A percentile compares a stretch with the other conserved stretches of the same genome.
Conservation (phyloP, 2,113 vertebrate genomes). For the Acanthisitta chloris region DNA sequence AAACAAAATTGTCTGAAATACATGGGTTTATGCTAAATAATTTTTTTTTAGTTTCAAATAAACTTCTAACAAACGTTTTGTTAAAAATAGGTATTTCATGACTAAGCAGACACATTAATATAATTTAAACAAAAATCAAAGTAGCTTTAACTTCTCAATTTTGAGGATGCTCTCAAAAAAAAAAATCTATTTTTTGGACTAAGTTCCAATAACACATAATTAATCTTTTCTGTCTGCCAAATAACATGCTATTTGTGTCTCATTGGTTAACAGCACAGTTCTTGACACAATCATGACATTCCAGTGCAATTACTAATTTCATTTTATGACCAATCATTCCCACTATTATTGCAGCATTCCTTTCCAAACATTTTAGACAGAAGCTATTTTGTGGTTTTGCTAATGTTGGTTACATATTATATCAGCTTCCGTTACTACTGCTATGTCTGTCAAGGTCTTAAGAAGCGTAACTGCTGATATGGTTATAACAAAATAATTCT, state of each 20-base stretch:
- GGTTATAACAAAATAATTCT: background rate
- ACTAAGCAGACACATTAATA: background rate
- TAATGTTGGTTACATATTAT: background rate
- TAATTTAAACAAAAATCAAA: background rate
- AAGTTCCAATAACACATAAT: background rate
- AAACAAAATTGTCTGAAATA: background rate
- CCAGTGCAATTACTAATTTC: background rate
- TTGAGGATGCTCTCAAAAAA: background rate
- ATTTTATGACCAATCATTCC: background rate
- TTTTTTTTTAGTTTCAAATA: too few species aligned
- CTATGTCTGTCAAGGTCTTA: background rate
- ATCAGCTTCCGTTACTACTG: background rate
- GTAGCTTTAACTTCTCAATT: background rate
- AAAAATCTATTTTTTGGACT: background rate
- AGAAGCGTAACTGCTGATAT: background rate
- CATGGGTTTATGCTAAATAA: background rate
- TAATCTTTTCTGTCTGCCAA: background rate
- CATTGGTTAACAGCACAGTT: background rate
- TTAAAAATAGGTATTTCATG: background rate
- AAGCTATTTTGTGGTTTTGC: background rate
- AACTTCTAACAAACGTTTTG: background rate
- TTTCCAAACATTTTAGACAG: background rate
- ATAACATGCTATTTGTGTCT: background rate
- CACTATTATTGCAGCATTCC: background rate
- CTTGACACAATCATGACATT: background rate